These are phyloP conservation scores for Eupristina koningsbergeri DNA, from an alignment of 1,140 invertebrate genomes.

Conservation along the genomic window DNA sequence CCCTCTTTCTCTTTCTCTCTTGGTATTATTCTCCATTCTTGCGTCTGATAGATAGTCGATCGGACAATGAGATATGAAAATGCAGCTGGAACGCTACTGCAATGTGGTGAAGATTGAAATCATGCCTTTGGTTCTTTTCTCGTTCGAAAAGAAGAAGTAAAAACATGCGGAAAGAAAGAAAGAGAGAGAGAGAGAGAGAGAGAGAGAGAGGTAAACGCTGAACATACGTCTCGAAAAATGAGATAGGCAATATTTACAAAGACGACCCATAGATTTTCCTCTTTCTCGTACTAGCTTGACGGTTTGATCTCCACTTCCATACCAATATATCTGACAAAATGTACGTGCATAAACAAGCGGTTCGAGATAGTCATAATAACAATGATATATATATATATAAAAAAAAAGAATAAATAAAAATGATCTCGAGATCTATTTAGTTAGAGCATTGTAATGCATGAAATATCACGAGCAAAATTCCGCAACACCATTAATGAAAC, in stretches of 20 bases:
- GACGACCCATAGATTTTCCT: constrained; percentile 29
- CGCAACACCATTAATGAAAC: constrained; percentile 11
- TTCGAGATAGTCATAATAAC: not conserved
- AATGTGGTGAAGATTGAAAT: constrained; percentile 37
- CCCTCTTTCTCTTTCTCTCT: not conserved
- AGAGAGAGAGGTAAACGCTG: not conserved
- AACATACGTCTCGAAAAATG: constrained; percentile 12
- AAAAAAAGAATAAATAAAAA: not conserved
- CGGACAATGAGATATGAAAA: constrained; percentile 50
- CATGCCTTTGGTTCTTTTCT: constrained; percentile 21
- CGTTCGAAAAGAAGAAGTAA: not conserved
- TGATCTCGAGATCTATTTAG: constrained; percentile 10
- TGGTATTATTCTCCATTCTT: constrained; percentile 44
- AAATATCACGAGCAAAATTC: constrained; percentile 13
- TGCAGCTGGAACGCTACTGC: constrained; percentile 40
- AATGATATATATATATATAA: no score
- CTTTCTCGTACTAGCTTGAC: not conserved
- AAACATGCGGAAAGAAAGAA: not conserved
- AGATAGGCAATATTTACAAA: constrained; percentile 36
- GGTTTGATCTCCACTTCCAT: not conserved
- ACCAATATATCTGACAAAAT: not conserved
- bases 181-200: not conserved
- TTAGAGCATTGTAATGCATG: not conserved
- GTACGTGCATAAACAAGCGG: not conserved
- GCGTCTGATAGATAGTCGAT: constrained; percentile 49